phyloP scores from a whole-genome alignment of 2,113 vertebrate species.

The Tautogolabrus adspersus region DNA sequence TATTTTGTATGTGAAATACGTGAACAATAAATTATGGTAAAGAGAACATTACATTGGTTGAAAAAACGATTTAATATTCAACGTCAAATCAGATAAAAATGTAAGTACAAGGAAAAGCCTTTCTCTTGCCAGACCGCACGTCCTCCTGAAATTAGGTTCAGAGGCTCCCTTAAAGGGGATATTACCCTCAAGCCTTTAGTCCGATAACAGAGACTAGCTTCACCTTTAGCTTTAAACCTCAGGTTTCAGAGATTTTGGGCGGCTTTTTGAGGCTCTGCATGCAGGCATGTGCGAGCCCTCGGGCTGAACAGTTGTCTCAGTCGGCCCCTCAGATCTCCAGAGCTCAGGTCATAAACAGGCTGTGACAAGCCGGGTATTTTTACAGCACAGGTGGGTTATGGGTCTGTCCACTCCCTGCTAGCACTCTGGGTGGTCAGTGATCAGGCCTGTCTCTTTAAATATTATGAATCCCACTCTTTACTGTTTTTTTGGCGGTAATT shows the following conservation, averaged over 20 bases:
- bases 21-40: too few species aligned
- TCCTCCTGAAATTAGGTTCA: too few species aligned
- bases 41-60: too few species aligned
- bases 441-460: background rate
- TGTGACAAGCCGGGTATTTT: constrained; percentile 66
- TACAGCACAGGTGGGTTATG: constrained; percentile 44
- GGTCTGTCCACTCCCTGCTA: constrained; percentile 8
- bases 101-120: too few species aligned
- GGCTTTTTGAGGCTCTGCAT: background rate
- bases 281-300: constrained; percentile 15
- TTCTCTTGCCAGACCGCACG: too few species aligned
- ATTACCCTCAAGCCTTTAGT: background rate
- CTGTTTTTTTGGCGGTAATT: too few species aligned
- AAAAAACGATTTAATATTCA: too few species aligned
- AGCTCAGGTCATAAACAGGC: constrained; percentile 68
- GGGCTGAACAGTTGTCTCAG: constrained; percentile 34
- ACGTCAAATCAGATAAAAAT: too few species aligned
- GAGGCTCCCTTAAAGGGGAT: background rate
- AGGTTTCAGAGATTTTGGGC: background rate
- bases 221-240: background rate
- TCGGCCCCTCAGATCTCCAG: constrained; percentile 34
- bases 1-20: too few species aligned
- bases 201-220: background rate
- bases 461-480: too few species aligned
- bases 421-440: constrained; percentile 36